Base-by-base conservation (phyloP, 1,140 invertebrate species). In the Pogonognathellus flavescens region DNA sequence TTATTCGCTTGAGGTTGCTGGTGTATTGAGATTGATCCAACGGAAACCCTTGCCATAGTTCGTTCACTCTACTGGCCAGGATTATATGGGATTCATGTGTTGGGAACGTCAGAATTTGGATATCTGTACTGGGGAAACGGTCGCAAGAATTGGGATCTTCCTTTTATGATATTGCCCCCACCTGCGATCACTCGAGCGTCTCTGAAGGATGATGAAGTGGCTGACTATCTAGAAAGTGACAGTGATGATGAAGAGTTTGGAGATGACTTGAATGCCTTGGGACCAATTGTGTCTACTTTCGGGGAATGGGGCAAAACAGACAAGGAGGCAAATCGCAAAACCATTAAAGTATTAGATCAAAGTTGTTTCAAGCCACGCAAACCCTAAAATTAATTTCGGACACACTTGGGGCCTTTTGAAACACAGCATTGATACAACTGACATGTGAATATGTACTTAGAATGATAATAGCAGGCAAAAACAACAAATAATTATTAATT, bases 31-130 rank as follows among this genome's bases (percentile, higher is more conserved):
- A 50, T 76, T 18, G 25, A 50, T 18, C 70, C 70, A 10, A 92
- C 91, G 18, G 92, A 93, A 49, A 92, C 90, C 86, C 89, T 94
- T 11, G 92, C 92, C 0, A 76, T 76, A 49, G 92, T 94, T 70
- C 93, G 93, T 86, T 94, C 92, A 62, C 90, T 95, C 0, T 93
- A 93, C 88, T 96, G 95, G 95, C 93, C 94, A 0, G 95, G 95
- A 80, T 93, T 95, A 91, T 92, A 92, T 10, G 95, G 94, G 5
- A 95, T 93, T 88, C 94, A 95, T 88, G 93, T 93, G 90, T 87
- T 95, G 3, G 92, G 92, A 88, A 94, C 93, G 0, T 91, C 92
- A 0, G 92, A 94, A 83, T 93, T 94, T 88, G 95, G 95, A 4
- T 95, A 92, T 89, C 89, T 95, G 4, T 96, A 96, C 88, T 91